A percentile compares a stretch with the other conserved stretches of the same genome.
Conservation (phyloP, 1,140 invertebrate genomes). For the Oscheius sp. region DNA sequence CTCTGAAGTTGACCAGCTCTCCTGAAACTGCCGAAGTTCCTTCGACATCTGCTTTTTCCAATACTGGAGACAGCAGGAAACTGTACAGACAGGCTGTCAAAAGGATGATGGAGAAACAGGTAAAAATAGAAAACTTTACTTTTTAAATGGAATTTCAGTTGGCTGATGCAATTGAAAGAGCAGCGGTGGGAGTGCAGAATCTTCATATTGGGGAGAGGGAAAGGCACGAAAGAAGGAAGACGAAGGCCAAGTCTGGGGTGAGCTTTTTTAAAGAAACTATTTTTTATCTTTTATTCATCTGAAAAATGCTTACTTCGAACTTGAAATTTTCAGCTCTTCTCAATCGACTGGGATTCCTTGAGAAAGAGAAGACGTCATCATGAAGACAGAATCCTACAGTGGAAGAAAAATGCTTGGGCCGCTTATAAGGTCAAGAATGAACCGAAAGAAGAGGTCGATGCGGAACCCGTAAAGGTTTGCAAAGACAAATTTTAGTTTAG, state of each 20-base stretch:
- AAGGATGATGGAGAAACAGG: constrained; percentile 3
- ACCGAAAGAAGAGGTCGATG: neutral
- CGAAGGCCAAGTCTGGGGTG: neutral
- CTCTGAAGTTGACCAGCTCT: neutral
- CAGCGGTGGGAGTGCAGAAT: neutral
- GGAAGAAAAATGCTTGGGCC: neutral
- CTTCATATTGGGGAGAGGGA: constrained; percentile 8
- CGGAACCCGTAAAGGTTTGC: neutral
- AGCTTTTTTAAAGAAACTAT: neutral
- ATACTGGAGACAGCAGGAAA: neutral
- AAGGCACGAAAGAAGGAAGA: neutral
- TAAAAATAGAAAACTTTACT: neutral
- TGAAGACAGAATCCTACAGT: neutral
- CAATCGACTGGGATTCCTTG: neutral
- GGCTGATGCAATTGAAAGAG: neutral
- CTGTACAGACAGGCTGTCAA: constrained; percentile 4
- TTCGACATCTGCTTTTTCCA: neutral
- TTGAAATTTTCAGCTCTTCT: too few species aligned
- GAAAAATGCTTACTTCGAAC: too few species aligned
- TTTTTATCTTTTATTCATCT: neutral
- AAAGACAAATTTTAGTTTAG: too few species aligned
- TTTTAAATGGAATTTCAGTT: neutral
- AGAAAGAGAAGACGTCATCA: neutral
- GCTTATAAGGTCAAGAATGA: neutral
- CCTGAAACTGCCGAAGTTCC: neutral